Evolutionary conservation across 2,888 invertebrate species (phyloP).

Genomic region (Lasioglossum marginatum): DNA sequence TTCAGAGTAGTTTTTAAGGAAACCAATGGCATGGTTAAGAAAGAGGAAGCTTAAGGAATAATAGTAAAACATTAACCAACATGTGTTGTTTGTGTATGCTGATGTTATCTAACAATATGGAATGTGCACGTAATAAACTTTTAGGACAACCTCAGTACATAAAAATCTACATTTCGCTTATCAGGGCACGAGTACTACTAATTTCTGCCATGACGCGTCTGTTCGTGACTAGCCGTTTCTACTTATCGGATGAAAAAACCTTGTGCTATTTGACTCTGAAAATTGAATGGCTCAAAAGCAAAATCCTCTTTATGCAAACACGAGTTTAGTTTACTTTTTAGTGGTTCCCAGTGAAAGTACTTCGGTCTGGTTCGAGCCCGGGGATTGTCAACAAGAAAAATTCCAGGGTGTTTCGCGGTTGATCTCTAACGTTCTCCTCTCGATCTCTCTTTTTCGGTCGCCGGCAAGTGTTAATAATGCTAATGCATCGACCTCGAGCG

Average conservation of each 20-base stretch:
- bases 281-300: background rate
- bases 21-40: too few relatives aligned
- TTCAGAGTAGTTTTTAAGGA: too few relatives aligned
- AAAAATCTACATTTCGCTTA: background rate
- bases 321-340: background rate
- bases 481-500: constrained; percentile 75
- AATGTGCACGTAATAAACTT: too few relatives aligned
- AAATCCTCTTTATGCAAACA: background rate
- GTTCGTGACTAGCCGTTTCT: background rate
- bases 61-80: too few relatives aligned
- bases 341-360: background rate
- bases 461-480: constrained; percentile 70
- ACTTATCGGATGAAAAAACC: background rate
- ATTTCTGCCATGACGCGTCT: background rate
- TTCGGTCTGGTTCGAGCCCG: background rate
- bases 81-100: too few relatives aligned
- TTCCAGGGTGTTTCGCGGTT: background rate
- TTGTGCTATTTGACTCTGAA: background rate
- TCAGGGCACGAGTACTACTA: background rate
- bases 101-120: too few relatives aligned
- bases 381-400: background rate
- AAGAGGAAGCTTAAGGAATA: too few relatives aligned
- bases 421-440: constrained; percentile 14
- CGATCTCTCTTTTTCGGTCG: constrained; percentile 32
- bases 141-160: background rate